These are phyloP conservation scores for Eciton burchellii DNA, from an alignment of 1,140 invertebrate genomes.

Conservation along the genomic window DNA sequence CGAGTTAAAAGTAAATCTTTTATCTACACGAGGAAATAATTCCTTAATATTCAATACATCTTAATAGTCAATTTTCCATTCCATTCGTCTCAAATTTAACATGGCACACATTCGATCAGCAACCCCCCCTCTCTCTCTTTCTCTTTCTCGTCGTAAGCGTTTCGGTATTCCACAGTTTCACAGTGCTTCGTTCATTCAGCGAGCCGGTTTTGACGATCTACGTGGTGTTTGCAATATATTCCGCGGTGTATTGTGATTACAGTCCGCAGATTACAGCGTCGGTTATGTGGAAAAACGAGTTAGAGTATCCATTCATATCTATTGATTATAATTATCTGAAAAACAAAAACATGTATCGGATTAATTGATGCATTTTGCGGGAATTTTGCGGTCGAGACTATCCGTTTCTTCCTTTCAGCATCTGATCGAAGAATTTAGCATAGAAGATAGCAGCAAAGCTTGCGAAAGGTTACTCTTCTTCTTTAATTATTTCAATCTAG, in stretches of 20 bases:
- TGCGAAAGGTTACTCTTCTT: slow-evolving; percentile 29
- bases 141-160: too few relatives aligned
- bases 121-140: too few relatives aligned
- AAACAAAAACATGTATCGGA: neutral
- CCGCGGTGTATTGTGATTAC: neutral
- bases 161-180: too few relatives aligned
- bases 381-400: neutral
- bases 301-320: neutral
- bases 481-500: too few relatives aligned
- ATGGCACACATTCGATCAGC: too few relatives aligned
- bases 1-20: too few relatives aligned
- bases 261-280: neutral
- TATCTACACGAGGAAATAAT: too few relatives aligned
- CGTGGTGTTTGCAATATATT: neutral
- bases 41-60: too few relatives aligned
- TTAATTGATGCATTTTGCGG: slow-evolving; percentile 19
- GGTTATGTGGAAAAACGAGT: neutral
- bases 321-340: slow-evolving; percentile 14
- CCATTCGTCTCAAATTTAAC: too few relatives aligned
- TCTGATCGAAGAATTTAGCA: too few relatives aligned
- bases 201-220: neutral
- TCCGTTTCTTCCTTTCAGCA: slow-evolving; percentile 12
- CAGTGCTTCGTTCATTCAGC: neutral
- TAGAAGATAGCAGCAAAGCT: slow-evolving; percentile 6
- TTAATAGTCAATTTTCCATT: neutral